These are phyloP conservation scores for Cataglyphis hispanica DNA, from an alignment of 1,140 invertebrate species.

Conservation along the genomic window DNA sequence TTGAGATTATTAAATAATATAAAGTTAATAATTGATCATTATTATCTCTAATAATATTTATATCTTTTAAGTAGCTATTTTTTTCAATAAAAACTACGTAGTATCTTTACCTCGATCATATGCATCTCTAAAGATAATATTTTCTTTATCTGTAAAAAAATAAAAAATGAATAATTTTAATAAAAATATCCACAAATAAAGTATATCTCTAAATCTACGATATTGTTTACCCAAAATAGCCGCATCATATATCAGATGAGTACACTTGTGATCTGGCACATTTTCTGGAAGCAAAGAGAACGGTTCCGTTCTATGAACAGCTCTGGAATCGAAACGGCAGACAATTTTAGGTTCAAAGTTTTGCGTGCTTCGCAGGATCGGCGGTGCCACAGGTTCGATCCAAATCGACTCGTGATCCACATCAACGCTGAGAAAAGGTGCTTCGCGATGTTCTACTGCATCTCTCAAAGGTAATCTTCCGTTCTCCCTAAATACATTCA, in stretches of 20 bases:
- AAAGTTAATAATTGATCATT: constrained; percentile 1
- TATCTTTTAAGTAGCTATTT: no score
- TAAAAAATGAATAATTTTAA: constrained; percentile 13
- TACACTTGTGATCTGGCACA: constrained; percentile 91
- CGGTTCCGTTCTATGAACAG: constrained; percentile 89
- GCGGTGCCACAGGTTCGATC: constrained; percentile 83
- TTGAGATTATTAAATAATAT: background rate
- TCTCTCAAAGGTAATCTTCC: constrained; percentile 87
- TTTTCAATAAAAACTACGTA: background rate
- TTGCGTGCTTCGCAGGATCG: constrained; percentile 78
- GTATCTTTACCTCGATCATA: constrained; percentile 87
- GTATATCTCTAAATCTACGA: background rate
- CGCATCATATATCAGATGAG: constrained; percentile 93
- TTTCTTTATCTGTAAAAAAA: constrained; percentile 88
- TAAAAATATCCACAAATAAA: background rate
- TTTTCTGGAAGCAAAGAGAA: constrained; percentile 89
- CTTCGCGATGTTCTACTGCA: constrained; percentile 89
- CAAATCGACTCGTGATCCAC: constrained; percentile 83
- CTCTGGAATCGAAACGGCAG: constrained; percentile 90
- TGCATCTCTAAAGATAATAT: constrained; percentile 87
- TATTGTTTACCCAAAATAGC: constrained; percentile 86
- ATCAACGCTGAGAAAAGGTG: constrained; percentile 80
- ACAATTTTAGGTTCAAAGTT: constrained; percentile 85
- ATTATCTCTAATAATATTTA: background rate
- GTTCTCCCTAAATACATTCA: background rate